phyloP scores from a whole-genome alignment of 2,113 vertebrate species.

The Planiliza haematocheilus region DNA sequence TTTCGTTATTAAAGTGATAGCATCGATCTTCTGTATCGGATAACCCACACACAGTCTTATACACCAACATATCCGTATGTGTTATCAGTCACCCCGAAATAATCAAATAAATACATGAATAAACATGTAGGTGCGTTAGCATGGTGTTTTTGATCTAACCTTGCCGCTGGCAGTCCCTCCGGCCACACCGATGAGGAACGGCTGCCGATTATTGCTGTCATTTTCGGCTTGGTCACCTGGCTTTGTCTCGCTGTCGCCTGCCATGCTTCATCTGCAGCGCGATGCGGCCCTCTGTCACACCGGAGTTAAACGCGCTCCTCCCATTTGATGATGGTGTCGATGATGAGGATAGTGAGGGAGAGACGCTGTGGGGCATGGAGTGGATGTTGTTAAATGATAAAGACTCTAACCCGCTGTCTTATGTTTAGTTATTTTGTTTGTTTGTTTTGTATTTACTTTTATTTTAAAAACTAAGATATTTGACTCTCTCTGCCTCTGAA shows the following conservation, averaged over 20 bases:
- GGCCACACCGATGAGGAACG: constrained; percentile 93
- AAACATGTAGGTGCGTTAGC: no score
- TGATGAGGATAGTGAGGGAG: not conserved
- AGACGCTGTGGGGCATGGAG: not conserved
- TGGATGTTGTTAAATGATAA: no score
- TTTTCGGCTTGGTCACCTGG: constrained; percentile 82
- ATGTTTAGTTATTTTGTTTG: no score
- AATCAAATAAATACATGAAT: not conserved
- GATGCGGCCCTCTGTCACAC: constrained; percentile 34
- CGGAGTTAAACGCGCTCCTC: constrained; percentile 53
- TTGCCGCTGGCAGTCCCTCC: constrained; percentile 95
- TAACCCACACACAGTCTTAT: not conserved
- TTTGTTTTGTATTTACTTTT: no score
- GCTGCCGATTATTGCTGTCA: constrained; percentile 82
- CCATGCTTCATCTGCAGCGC: constrained; percentile 84
- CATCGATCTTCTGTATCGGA: not conserved
- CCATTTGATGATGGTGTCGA: constrained; percentile 20
- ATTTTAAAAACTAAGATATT: no score
- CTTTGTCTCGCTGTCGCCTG: constrained; percentile 90
- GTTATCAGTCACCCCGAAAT: not conserved
- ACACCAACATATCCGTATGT: not conserved
- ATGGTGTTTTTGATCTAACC: constrained; percentile 74
- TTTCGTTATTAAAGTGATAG: not conserved
- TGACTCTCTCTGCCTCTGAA: no score
- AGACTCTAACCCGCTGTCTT: no score